Percentiles rank a stretch among this genome's conserved stretches.
phyloP scores from a whole-genome alignment of 2,113 vertebrate species.

The Protobothrops mucrosquamatus region DNA sequence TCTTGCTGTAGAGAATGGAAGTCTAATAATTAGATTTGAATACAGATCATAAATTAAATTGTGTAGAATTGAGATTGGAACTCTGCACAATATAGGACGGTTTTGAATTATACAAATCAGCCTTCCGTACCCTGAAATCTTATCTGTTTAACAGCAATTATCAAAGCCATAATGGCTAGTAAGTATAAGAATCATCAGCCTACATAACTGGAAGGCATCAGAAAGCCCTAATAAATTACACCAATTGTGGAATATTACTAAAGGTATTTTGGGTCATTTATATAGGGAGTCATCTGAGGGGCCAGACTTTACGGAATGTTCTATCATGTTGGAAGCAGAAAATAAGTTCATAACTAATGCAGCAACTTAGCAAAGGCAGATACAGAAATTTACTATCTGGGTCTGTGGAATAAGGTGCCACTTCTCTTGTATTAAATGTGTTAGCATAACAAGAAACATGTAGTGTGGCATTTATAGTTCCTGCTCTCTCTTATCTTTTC shows the following conservation, averaged over 20 bases:
- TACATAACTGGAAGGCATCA: background rate
- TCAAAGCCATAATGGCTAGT: background rate
- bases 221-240: background rate
- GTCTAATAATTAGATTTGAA: background rate
- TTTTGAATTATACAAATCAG: background rate
- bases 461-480: background rate
- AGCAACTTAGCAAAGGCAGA: background rate
- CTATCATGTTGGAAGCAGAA: background rate
- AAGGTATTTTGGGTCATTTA: background rate
- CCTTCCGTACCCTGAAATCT: background rate
- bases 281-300: background rate
- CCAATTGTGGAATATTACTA: background rate
- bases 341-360: background rate
- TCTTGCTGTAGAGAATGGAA: background rate
- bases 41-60: background rate
- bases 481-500: background rate
- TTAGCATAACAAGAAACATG: background rate
- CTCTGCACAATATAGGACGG: background rate
- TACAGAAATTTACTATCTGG: background rate
- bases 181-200: background rate
- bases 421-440: background rate
- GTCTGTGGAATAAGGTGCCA: background rate
- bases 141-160: background rate
- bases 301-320: background rate
- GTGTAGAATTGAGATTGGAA: background rate